Base-by-base conservation (phyloP, 1,140 invertebrate genomes). In the Neuroterus valhalla region DNA sequence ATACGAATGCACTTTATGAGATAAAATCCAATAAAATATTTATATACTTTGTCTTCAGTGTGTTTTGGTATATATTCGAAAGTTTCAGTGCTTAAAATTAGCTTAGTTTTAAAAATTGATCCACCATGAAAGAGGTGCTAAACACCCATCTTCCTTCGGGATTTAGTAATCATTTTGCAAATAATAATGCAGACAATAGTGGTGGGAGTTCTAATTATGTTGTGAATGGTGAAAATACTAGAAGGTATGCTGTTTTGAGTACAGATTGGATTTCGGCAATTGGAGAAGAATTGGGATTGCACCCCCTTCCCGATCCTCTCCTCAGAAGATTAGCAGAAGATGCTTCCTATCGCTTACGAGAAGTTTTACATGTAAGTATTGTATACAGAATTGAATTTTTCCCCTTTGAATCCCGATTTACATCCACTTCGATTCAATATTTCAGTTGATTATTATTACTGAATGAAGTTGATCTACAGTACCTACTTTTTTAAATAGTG, bases 261-360 rank as follows among this genome's bases (percentile, higher is more conserved):
- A 89, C 84, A 19, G 87, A 89, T 15, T 89, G 88, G 88, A 80
- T 90, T 74, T 88, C 88, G 38, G 76, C 86, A 8, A 90, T 89
- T 71, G 87, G 88, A 14, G 89, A 90, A 78, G 89, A 90, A 78
- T 78, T 90, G 15, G 89, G 89, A 42, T 82, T 90, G 77, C 84
- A 89, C 75, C 84, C 87, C 2, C 69, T 90, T 15, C 84, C 87
- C 2, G 88, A 89, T 81, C 80, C 86, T 44, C 75, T 90, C 21
- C 66, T 88, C 15, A 71, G 82, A 75, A 87, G 86, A 82, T 70
- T 90, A 1, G 87, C 89, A 0, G 88, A 90, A 75, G 89, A 90
- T 86, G 88, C 88, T 69, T 89, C 89, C 0, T 90, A 90, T 79
- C 84, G 87, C 52, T 75, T 90, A 17, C 78, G 88, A 79, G 89